Conservation (phyloP, 2,113 vertebrate species). For the Protobothrops flavoviridis region DNA sequence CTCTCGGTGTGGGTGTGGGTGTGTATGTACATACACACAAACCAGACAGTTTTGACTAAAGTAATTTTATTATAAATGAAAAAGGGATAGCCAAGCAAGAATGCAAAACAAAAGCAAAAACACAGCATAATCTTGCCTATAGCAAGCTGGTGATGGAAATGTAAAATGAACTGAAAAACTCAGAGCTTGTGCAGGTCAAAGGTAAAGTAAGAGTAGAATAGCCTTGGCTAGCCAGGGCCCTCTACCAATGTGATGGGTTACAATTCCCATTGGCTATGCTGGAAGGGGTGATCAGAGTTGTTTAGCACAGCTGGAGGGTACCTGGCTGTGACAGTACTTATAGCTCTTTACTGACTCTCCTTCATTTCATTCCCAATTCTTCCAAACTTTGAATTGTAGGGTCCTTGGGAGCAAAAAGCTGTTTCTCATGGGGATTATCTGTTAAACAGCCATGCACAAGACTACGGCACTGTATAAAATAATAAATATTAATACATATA, state of each 20-base stretch:
- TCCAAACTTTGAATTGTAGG: not conserved
- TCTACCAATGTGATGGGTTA: not conserved
- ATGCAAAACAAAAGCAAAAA: not conserved
- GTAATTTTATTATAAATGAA: slow-evolving; percentile 25
- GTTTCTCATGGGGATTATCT: slow-evolving; percentile 10
- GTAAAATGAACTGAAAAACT: not conserved
- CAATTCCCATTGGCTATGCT: not conserved
- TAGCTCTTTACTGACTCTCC: not conserved
- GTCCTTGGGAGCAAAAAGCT: not conserved
- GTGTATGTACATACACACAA: not conserved
- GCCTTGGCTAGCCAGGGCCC: not conserved
- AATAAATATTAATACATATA: slow-evolving; percentile 1
- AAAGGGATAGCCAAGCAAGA: not conserved
- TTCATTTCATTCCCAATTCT: not conserved
- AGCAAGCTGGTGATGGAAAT: not conserved
- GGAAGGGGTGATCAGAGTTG: not conserved
- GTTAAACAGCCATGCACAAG: slow-evolving; percentile 5
- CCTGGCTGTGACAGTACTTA: not conserved
- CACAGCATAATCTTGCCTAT: not conserved
- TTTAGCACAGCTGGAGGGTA: not conserved
- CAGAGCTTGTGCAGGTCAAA: not conserved
- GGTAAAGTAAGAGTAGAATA: not conserved
- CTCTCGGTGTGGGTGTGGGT: not conserved
- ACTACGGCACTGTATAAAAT: not conserved
- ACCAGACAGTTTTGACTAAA: not conserved